phyloP scores from a whole-genome alignment of 2,113 vertebrate species.

The Vombatus ursinus region DNA sequence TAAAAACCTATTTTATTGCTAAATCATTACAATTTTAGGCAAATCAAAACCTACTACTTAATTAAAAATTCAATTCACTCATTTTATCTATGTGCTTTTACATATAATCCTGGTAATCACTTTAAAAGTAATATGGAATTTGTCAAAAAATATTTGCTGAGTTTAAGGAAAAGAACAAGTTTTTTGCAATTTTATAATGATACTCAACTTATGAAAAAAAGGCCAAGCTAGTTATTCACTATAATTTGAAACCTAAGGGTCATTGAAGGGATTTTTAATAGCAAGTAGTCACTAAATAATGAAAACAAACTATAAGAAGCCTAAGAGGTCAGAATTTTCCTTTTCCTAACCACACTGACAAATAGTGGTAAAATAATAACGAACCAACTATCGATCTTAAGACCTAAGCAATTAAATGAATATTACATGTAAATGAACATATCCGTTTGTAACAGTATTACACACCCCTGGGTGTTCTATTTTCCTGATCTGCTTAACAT shows the following conservation, averaged over 20 bases:
- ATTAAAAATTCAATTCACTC: constrained; percentile 13
- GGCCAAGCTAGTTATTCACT: neutral
- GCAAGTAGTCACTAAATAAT: neutral
- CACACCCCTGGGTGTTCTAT: constrained; percentile 1
- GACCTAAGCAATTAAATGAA: constrained; percentile 25
- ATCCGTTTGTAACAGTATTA: neutral
- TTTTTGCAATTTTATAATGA: neutral
- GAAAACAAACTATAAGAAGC: constrained; percentile 13
- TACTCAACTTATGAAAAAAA: neutral
- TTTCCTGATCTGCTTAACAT: constrained; percentile 39
- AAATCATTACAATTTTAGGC: neutral
- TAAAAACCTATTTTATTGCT: neutral
- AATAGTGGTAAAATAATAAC: neutral
- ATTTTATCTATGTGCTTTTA: constrained; percentile 15
- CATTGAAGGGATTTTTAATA: neutral
- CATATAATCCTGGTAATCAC: neutral
- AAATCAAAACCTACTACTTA: constrained; percentile 40
- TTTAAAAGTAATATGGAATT: constrained; percentile 9
- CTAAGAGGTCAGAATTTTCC: neutral
- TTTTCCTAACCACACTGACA: neutral
- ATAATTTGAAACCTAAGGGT: constrained; percentile 25
- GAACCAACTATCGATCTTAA: neutral
- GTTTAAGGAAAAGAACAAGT: neutral
- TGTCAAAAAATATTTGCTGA: neutral
- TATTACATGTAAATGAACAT: neutral